Conservation (phyloP, 2,797 vertebrate species). For the Lophotriccus pileatus region DNA sequence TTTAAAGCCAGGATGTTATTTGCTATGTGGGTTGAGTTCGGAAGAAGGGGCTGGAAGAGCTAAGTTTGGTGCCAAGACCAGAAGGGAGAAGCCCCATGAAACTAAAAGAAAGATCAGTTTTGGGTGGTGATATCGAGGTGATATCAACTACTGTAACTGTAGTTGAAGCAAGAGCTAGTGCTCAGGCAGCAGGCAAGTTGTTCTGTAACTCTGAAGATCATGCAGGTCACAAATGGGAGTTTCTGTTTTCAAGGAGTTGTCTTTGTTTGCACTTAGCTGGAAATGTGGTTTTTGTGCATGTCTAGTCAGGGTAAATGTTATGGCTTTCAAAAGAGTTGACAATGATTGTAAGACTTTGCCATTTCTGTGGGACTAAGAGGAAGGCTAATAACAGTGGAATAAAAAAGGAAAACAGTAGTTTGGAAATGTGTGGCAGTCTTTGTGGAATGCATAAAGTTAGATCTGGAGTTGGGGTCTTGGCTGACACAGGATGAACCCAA, state of each 20-base stretch:
- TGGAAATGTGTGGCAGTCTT: not conserved
- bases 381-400: not conserved
- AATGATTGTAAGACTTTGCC: not conserved
- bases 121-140: not conserved
- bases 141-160: not conserved
- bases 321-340: not conserved
- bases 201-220: not conserved
- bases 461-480: not conserved
- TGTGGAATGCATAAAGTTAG: not conserved
- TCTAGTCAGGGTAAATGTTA: not conserved
- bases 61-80: not conserved
- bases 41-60: not conserved
- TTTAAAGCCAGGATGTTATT: not conserved
- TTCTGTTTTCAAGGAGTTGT: not conserved
- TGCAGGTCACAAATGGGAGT: not conserved
- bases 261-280: not conserved
- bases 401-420: not conserved
- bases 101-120: not conserved
- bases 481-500: not conserved
- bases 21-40: not conserved
- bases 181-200: not conserved
- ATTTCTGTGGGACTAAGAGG: not conserved
- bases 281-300: not conserved
- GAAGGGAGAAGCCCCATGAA: not conserved
- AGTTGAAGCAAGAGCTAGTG: not conserved